Percentiles rank a stretch among this genome's conserved stretches.
These are phyloP conservation scores for Mechanitis messenoides DNA, from an alignment of 2,888 invertebrate species.

Conservation along the genomic window DNA sequence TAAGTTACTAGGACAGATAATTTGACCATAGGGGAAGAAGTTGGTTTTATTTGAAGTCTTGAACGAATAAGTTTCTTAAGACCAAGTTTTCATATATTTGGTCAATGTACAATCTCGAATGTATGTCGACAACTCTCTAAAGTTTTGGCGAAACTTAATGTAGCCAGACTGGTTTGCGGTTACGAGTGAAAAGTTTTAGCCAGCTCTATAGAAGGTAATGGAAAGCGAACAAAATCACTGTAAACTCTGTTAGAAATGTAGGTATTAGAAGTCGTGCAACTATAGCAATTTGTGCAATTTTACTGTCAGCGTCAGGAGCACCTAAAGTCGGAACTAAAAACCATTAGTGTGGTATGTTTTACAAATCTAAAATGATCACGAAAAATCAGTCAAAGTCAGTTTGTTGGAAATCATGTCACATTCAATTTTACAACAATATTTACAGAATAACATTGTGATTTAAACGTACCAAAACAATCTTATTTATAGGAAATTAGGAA, in stretches of 20 bases:
- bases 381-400: constrained; percentile 26
- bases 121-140: constrained; percentile 21
- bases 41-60: background rate
- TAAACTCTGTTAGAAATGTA: constrained; percentile 31
- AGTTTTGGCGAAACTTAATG: constrained; percentile 48
- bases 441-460: background rate
- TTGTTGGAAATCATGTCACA: constrained; percentile 16
- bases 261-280: constrained; percentile 29
- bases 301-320: constrained; percentile 27
- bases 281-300: constrained; percentile 31
- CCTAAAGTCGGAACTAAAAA: constrained; percentile 25
- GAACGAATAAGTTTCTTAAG: background rate
- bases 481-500: too few relatives aligned
- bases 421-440: constrained; percentile 12
- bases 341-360: constrained; percentile 26
- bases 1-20: background rate
- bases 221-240: constrained; percentile 37
- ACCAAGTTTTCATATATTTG: constrained; percentile 14
- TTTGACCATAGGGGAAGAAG: background rate
- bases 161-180: constrained; percentile 44
- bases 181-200: constrained; percentile 42
- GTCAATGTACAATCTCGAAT: constrained; percentile 25
- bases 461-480: too few relatives aligned
- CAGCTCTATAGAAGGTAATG: constrained; percentile 37
- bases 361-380: constrained; percentile 22